These are phyloP conservation scores for Ormyrus nitidulus DNA, from an alignment of 2,888 invertebrate genomes.

Conservation along the genomic window DNA sequence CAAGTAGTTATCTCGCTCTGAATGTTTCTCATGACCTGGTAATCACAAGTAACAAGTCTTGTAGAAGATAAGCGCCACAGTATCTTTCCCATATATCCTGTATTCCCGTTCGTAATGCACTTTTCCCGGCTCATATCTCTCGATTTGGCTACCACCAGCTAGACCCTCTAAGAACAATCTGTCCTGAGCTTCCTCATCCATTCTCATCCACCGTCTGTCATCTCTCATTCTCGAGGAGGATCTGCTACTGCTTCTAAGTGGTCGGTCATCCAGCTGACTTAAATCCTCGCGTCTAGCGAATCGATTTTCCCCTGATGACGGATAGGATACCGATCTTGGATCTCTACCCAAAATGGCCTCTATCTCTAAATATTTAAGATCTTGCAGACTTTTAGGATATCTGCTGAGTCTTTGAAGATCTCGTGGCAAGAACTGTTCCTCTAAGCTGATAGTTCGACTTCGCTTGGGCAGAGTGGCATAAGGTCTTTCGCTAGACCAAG, in stretches of 20 bases:
- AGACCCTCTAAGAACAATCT: slow-evolving; percentile 27
- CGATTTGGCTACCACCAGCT: slow-evolving; percentile 45
- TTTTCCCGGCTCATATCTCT: slow-evolving; percentile 69
- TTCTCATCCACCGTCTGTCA: not conserved
- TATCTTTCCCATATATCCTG: slow-evolving; percentile 73
- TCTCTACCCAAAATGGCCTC: slow-evolving; percentile 69
- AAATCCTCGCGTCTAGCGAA: not conserved
- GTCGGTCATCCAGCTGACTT: slow-evolving; percentile 4
- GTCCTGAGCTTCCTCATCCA: slow-evolving; percentile 8
- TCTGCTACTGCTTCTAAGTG: not conserved
- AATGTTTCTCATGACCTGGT: slow-evolving; percentile 4
- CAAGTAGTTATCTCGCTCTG: no score
- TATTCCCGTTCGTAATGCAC: slow-evolving; percentile 74
- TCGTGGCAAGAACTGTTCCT: slow-evolving; percentile 61
- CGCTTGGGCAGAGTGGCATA: slow-evolving; percentile 68
- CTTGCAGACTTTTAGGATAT: slow-evolving; percentile 69
- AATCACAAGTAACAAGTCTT: slow-evolving; percentile 75
- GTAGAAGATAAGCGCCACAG: slow-evolving; percentile 73
- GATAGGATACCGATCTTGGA: slow-evolving; percentile 51
- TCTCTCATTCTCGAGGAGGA: not conserved
- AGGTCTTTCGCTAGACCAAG: slow-evolving; percentile 57
- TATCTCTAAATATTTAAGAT: slow-evolving; percentile 70
- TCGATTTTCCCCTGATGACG: not conserved
- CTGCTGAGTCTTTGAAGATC: slow-evolving; percentile 60
- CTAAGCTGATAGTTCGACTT: slow-evolving; percentile 62